Percentiles rank a stretch among this genome's conserved stretches.
Evolutionary conservation across 1,140 invertebrate genomes (phyloP).

Genomic region (Portunus trituberculatus): DNA sequence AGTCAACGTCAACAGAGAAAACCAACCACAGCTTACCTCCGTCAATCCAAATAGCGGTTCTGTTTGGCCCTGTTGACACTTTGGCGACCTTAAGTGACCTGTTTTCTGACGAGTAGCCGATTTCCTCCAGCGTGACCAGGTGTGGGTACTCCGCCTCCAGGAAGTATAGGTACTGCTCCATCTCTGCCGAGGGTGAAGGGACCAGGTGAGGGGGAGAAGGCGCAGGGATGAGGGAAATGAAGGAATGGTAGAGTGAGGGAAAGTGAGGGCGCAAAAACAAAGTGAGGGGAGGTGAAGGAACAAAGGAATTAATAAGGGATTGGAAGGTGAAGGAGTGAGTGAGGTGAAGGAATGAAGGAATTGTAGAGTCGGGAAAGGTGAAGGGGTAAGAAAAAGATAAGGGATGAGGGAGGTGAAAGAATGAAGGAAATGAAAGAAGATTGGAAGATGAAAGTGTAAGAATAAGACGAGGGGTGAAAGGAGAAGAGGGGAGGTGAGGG

Average conservation of each 20-base stretch:
- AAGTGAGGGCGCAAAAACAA: too few species aligned
- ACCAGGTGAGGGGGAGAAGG: neutral
- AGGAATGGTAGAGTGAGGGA: neutral
- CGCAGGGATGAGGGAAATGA: neutral
- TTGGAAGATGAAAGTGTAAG: neutral
- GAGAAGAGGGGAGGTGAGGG: neutral
- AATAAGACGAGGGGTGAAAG: neutral
- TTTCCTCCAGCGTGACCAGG: constrained; percentile 85
- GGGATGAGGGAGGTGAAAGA: too few species aligned
- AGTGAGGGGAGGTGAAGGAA: too few species aligned
- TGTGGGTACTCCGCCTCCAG: constrained; percentile 87
- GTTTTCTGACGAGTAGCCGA: constrained; percentile 89
- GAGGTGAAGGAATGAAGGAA: neutral
- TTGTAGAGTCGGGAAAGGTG: neutral
- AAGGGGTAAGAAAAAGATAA: too few species aligned
- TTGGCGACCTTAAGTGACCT: constrained; percentile 87
- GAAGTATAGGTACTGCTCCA: constrained; percentile 85
- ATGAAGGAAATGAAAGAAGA: too few species aligned
- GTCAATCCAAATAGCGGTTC: constrained; percentile 84
- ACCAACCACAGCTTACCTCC: neutral
- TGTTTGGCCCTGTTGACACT: constrained; percentile 81
- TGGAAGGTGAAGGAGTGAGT: neutral
- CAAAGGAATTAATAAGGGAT: too few species aligned
- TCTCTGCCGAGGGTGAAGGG: constrained; percentile 53
- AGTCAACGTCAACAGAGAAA: too few species aligned